Evolutionary conservation across 2,888 invertebrate species (phyloP).

Genomic region (Leucophenga maculata): DNA sequence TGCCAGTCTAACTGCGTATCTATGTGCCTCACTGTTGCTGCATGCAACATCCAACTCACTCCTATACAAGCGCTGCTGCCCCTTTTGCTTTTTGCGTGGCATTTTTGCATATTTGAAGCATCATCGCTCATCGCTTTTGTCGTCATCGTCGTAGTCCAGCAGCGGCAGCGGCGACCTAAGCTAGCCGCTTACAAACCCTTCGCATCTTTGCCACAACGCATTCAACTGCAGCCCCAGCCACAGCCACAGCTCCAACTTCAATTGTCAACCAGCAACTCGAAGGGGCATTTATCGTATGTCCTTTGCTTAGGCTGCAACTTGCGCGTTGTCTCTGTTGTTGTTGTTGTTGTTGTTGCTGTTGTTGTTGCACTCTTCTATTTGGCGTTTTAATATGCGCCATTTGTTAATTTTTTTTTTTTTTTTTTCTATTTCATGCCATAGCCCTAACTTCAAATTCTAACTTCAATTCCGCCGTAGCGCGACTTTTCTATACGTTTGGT

Average conservation of each 20-base stretch:
- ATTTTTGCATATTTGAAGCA: conserved; percentile 66
- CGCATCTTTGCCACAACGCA: too few species aligned
- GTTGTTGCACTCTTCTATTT: conserved; percentile 12
- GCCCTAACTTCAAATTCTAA: background rate
- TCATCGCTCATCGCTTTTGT: conserved; percentile 67
- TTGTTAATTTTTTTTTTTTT: conserved; percentile 41
- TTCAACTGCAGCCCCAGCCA: conserved; percentile 40
- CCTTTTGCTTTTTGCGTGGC: conserved; percentile 57
- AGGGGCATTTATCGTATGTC: conserved; percentile 13
- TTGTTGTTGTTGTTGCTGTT: background rate
- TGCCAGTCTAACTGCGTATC: conserved; percentile 5
- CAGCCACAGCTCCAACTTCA: conserved; percentile 35
- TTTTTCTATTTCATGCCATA: background rate
- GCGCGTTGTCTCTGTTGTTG: background rate
- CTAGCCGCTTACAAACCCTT: background rate
- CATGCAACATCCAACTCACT: conserved; percentile 5
- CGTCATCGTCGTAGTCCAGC: conserved; percentile 31
- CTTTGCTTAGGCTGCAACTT: conserved; percentile 21
- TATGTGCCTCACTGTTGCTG: conserved; percentile 4
- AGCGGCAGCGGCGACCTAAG: background rate
- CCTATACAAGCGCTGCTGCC: background rate
- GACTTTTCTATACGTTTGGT: conserved; percentile 50
- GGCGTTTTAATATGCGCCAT: conserved; percentile 59
- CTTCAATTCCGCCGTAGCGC: too few species aligned
- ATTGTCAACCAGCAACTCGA: background rate